Evolutionary conservation across 2,797 vertebrate species (phyloP).

Genomic region (Myripristis jacobus): DNA sequence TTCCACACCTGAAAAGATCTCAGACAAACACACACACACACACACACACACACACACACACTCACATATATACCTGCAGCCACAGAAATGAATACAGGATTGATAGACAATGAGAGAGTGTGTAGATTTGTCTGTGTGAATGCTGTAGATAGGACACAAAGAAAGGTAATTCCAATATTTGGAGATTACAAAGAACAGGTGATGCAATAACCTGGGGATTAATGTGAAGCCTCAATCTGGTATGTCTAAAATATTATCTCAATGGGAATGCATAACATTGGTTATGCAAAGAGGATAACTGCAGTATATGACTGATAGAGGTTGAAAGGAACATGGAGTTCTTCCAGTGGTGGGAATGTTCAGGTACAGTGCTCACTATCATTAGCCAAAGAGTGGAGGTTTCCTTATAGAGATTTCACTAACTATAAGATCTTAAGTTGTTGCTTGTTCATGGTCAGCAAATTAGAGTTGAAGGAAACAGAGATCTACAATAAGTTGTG

Average conservation of each 20-base stretch:
- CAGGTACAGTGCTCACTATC: not conserved
- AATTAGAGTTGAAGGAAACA: too few relatives aligned
- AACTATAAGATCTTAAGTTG: not conserved
- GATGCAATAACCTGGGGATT: constrained; percentile 12
- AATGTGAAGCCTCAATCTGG: not conserved
- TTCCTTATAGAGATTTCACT: not conserved
- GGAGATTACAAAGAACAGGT: constrained; percentile 12
- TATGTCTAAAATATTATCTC: not conserved
- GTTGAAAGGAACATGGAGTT: not conserved
- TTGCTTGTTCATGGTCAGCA: not conserved
- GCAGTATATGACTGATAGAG: not conserved
- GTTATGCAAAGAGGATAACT: not conserved
- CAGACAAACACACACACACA: not conserved
- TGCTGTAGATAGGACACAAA: not conserved
- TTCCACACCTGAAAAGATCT: not conserved
- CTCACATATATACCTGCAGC: not conserved
- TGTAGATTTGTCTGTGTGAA: not conserved
- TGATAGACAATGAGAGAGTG: not conserved
- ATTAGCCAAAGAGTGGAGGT: not conserved
- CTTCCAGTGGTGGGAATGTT: not conserved
- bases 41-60: not conserved
- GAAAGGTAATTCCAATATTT: not conserved
- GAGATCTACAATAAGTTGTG: not conserved
- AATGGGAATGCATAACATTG: not conserved
- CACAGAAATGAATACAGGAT: not conserved